Evolutionary conservation across 2,113 vertebrate species (phyloP), one percentile per base, ranked within the genome.

Genomic region (Lates calcarifer): DNA sequence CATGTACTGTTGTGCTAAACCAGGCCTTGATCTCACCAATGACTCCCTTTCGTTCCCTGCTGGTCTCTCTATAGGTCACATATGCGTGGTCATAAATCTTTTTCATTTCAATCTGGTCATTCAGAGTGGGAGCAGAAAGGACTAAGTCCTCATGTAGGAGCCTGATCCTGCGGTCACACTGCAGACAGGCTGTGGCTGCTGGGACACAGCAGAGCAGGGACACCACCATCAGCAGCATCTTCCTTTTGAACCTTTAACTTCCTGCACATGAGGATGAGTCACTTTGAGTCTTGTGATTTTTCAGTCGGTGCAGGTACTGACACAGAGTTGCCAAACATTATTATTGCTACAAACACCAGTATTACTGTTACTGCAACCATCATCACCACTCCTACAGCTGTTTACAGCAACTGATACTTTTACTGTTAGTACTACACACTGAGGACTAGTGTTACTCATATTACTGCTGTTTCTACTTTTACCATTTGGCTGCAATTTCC

Each of bases 81-180:
- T 91, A 90, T 7, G 87, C 90, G 0, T 94, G 51, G 17, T 91
- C 66, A 28, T 76, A 9, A 53, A 95, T 93, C 1, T 79, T 78
- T 76, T 85, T 63, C 18, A 94, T 43, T 1, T 90, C 72, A 0
- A 91, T 86, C 87, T 94, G 93, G 17, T 89, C 66, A 0, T 5
- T 2, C 5, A 92, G 31, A 20, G 70, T 64, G 17, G 77, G 2
- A 28, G 72, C 77, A 2, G 86, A 74, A 47, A 89, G 35, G 17
- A 91, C 13, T 33, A 91, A 90, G 53, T 94, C 85, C 4, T 94
- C 91, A 4, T 92, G 91, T 5, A 93, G 74, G 28, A 68, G 18
- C 5, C 33, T 67, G 68, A 94, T 65, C 29, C 29, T 71, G 24
- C 47, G 62, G 81, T 94, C 92, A 78, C 95, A 96, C 79, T 95